phyloP scores from a whole-genome alignment of 2,888 invertebrate species.

The Ophion ventricosus region DNA sequence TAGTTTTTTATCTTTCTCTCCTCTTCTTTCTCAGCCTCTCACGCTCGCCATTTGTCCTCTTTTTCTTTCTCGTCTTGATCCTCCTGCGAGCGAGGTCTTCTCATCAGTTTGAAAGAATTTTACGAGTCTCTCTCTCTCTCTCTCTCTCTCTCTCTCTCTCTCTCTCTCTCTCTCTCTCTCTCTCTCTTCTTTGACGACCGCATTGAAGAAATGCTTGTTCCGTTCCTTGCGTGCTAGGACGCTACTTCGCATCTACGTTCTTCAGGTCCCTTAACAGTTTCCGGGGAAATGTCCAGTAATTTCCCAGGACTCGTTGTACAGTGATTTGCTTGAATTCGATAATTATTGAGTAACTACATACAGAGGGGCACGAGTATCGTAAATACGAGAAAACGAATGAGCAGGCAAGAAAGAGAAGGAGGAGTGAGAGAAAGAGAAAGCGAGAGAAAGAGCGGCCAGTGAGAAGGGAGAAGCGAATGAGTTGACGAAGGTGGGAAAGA shows the following conservation, averaged over 20 bases:
- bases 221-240: slow-evolving; percentile 55
- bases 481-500: slow-evolving; percentile 47
- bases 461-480: slow-evolving; percentile 18
- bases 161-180: slow-evolving; percentile 38
- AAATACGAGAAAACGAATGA: slow-evolving; percentile 31
- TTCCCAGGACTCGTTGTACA: slow-evolving; percentile 52
- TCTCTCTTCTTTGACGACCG: slow-evolving; percentile 44
- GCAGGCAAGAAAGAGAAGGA: slow-evolving; percentile 6
- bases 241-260: slow-evolving; percentile 45
- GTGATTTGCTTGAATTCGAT: slow-evolving; percentile 57
- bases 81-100: slow-evolving; percentile 47
- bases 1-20: slow-evolving; percentile 40
- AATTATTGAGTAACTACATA: slow-evolving; percentile 52
- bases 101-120: slow-evolving; percentile 54
- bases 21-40: slow-evolving; percentile 30
- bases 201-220: slow-evolving; percentile 43
- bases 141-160: slow-evolving; percentile 39
- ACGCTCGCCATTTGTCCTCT: slow-evolving; percentile 35
- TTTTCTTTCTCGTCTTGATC: slow-evolving; percentile 44
- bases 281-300: slow-evolving; percentile 61
- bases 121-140: slow-evolving; percentile 51
- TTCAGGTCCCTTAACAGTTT: slow-evolving; percentile 41
- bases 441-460: background rate
- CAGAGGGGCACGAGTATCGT: slow-evolving; percentile 30
- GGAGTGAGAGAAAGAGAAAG: background rate